These are phyloP conservation scores for Ictalurus furcatus DNA, from an alignment of 2,113 vertebrate genomes.

Conservation along the genomic window DNA sequence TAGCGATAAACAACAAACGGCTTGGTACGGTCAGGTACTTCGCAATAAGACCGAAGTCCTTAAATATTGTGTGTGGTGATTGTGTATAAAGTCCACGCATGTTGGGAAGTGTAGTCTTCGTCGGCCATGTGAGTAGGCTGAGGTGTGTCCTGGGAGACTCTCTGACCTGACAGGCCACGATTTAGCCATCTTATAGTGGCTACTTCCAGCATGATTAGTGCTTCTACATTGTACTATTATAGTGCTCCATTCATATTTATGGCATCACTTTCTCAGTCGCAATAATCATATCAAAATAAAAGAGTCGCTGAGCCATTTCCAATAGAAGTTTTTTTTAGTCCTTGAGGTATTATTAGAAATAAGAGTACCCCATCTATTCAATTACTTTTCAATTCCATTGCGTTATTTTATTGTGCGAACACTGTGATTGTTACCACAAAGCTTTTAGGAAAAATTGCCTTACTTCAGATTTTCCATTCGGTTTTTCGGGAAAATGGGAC, in stretches of 20 bases:
- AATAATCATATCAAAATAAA: constrained; percentile 20
- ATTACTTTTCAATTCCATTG: not conserved
- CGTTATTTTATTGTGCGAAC: not conserved
- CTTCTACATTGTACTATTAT: not conserved
- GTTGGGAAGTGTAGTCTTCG: no score
- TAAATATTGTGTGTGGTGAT: no score
- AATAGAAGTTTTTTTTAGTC: no score
- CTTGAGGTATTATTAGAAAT: not conserved
- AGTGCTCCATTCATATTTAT: not conserved
- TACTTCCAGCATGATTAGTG: not conserved
- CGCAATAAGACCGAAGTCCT: no score
- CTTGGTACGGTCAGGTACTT: no score
- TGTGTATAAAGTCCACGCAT: no score
- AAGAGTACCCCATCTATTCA: not conserved
- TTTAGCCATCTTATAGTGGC: not conserved
- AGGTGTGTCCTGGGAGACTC: no score
- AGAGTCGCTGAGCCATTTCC: not conserved
- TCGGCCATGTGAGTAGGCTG: not conserved
- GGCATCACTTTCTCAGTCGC: not conserved
- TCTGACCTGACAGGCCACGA: not conserved
- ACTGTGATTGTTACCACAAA: not conserved
- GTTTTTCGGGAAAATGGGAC: constrained; percentile 24
- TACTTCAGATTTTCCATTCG: not conserved
- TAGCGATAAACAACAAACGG: no score
- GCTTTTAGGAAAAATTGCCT: not conserved